Conservation (phyloP, 2,797 vertebrate genomes). For the Chloroceryle amazona region DNA sequence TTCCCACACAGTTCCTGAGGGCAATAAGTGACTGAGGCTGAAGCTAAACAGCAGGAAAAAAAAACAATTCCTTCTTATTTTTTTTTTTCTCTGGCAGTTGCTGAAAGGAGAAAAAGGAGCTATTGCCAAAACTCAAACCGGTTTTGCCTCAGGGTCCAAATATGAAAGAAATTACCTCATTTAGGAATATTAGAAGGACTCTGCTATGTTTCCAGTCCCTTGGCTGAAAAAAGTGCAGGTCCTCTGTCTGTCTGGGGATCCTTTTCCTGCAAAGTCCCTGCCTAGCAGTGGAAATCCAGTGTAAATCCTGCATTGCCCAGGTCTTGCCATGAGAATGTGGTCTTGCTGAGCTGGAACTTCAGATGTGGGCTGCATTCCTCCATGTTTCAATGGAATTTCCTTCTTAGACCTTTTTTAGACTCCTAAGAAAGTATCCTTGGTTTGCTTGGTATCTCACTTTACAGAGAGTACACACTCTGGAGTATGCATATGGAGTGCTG, state of each 20-base stretch:
- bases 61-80: constrained; percentile 1
- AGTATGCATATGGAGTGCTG: not conserved
- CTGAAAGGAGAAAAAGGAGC: constrained; percentile 36
- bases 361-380: not conserved
- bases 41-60: constrained; percentile 18
- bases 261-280: not conserved
- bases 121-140: constrained; percentile 44
- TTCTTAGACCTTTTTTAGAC: not conserved
- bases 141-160: constrained; percentile 3
- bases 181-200: not conserved
- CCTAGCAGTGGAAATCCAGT: not conserved
- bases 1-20: not conserved
- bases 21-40: not conserved
- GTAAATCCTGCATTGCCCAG: not conserved
- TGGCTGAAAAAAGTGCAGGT: not conserved
- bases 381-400: not conserved
- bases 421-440: not conserved
- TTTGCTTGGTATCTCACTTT: not conserved
- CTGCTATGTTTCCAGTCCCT: not conserved
- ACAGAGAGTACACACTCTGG: not conserved
- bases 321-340: not conserved
- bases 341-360: constrained; percentile 12
- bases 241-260: not conserved
- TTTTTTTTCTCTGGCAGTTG: not conserved
- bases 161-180: not conserved